A percentile compares a stretch with the other conserved stretches of the same genome.
Conservation (phyloP, 2,113 vertebrate genomes). For the Tragulus kanchil region DNA sequence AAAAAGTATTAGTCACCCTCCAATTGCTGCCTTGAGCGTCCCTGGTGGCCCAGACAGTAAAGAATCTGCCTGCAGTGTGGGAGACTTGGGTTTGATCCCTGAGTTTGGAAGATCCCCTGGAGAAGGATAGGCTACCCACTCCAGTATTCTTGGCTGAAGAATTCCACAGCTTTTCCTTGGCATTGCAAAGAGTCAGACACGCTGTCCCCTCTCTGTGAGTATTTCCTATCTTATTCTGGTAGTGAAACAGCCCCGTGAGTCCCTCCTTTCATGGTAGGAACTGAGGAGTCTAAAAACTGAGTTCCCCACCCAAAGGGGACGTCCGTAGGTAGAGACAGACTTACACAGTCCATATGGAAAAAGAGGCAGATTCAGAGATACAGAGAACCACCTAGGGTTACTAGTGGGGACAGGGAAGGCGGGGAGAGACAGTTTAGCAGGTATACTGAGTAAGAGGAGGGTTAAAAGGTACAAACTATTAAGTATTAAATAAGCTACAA, state of each 20-base stretch:
- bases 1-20: background rate
- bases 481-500: background rate
- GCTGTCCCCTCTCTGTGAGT: background rate
- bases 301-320: background rate
- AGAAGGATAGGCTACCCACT: too few species aligned
- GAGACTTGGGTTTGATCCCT: too few species aligned
- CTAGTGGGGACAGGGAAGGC: background rate
- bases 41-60: too few species aligned
- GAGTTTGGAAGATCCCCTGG: too few species aligned
- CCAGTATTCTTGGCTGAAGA: too few species aligned
- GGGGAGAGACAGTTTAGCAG: background rate
- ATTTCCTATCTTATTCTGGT: background rate
- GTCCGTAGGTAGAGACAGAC: rapidly evolving
- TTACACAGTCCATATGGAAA: background rate
- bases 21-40: too few species aligned
- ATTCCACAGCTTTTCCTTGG: too few species aligned
- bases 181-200: too few species aligned
- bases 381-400: background rate
- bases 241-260: background rate
- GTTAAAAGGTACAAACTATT: background rate
- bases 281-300: background rate
- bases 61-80: too few species aligned
- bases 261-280: background rate
- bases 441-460: background rate
- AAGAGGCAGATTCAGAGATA: background rate